Evolutionary conservation across 2,888 invertebrate species (phyloP), one percentile per base, ranked within the genome.

Genomic region (Subacronicta megacephala): DNA sequence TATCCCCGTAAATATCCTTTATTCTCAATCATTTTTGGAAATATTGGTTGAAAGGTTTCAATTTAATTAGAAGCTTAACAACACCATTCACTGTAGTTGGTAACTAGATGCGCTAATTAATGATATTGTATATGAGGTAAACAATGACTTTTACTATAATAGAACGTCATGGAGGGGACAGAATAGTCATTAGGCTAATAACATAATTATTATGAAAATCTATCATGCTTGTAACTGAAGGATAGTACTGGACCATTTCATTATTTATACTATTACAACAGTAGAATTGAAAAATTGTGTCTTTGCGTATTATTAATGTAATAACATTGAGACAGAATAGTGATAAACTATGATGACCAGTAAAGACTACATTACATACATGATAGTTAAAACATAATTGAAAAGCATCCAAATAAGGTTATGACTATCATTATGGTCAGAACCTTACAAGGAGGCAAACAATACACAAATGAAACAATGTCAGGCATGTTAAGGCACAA

Each of bases 401-500:
- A 43, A 55, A 61, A 45, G 77, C 86, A 45, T 90, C 76, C 82
- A 64, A 74, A 73, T 70, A 80, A 78, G 80, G 79, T 88, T 78
- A 20, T 79, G 70, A 73, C 62, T 35, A 15, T 15, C 1, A 26
- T 26, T 10, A 3, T 10, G 47, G 43, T 59, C 76, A 74, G 80
- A 90, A 89, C 84, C 81, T 44, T 72, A 80, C 64, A 78, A 83
- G 84, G 73, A 90, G 84, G 83, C 80, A 51, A 71, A 58, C 9
- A 35, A 76, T 59, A 62, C 70, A 73, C 69, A 59, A 66, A 61
- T 72, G 75, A 81, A 82, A 84, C 77, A 81, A 81, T 61, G 62
- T 80, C 78, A 88, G 90, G 90, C 90, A 91, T 89, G 85, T 87
- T 63, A 72, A 77, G n/a, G n/a, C n/a, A n/a, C n/a, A n/a, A n/a